Base-by-base conservation (phyloP, 2,888 invertebrate species). In the Myathropa florea region DNA sequence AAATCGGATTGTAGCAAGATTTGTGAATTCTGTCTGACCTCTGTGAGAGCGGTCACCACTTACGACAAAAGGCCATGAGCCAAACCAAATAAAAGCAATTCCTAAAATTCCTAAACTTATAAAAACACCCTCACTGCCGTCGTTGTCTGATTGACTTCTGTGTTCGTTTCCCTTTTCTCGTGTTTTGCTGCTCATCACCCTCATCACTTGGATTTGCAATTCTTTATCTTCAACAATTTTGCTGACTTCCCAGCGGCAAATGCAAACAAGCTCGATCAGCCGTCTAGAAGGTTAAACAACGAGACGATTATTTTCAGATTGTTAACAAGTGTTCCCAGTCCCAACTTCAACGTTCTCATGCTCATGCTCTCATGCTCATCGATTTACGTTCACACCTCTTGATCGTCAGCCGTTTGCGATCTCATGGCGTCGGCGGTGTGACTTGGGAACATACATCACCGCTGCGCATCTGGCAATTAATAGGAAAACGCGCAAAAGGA, bases 401-500 rank as follows among this genome's bases (percentile, higher is more conserved):
- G 46, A 46, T 46, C 46, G 46, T 18, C 18, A 46, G 46, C 46
- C 18, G 3, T 3, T 33, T 2, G 33, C 12, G 33, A 33, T 12
- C 12, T 33, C 33, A 33, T 33, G 12, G 33, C 12, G 46, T 46
- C 12, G n/a, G 14, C 39, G n/a, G n/a, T 18, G 18, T 46, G 46
- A 57, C 36, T 75, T 65, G 64, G 26, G 18, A 21, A 57, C 28
- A 21, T 18, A 57, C 46, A 46, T 18, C 18, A 46, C 7, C 72
- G 57, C 73, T 65, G 55, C 57, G 36, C 57, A 39, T 75, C 21
- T 65, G 59, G 26, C n/a, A 65, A 67, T 75, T 46, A 59, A 60
- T 30, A 59, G 59, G 30, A 65, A 65, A 59, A 75, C 65, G 64
- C 65, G 65, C 59, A 65, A 59, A 39, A 46, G 18, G 7, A 18